A percentile compares a stretch with the other conserved stretches of the same genome.
Evolutionary conservation across 1,140 invertebrate species (phyloP).

Genomic region (Brachionus angularis): DNA sequence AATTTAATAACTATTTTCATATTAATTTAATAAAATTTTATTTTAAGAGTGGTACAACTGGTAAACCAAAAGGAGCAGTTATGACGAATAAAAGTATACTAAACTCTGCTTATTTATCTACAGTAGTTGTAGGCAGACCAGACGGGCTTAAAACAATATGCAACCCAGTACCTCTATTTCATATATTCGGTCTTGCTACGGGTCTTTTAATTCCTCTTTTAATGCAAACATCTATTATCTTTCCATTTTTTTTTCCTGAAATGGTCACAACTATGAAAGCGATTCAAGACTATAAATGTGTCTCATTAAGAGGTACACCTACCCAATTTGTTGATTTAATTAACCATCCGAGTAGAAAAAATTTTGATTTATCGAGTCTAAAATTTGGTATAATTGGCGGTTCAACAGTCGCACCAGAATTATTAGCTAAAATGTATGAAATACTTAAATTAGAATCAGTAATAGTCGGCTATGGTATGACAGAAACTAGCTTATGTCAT

Average conservation of each 20-base stretch:
- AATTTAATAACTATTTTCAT: not conserved
- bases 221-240: conserved; percentile 50
- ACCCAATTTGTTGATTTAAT: conserved; percentile 91
- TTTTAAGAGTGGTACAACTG: conserved; percentile 70
- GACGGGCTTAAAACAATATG: conserved; percentile 63
- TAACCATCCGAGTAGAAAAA: conserved; percentile 53
- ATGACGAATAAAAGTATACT: conserved; percentile 75
- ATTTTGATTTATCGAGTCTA: conserved; percentile 55
- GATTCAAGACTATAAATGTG: conserved; percentile 64
- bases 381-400: conserved; percentile 45
- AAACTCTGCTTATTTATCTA: conserved; percentile 74
- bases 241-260: not conserved
- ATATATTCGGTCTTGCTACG: conserved; percentile 76
- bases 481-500: conserved; percentile 20
- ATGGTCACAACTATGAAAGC: not conserved
- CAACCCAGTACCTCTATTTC: conserved; percentile 81
- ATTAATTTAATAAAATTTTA: no score
- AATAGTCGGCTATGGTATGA: conserved; percentile 6
- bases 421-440: not conserved
- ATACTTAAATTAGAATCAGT: not conserved
- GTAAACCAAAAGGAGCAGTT: conserved; percentile 77
- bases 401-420: not conserved
- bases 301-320: conserved; percentile 78
- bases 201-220: conserved; percentile 65
- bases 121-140: conserved; percentile 63